Evolutionary conservation across 2,888 invertebrate species (phyloP).

Genomic region (Andrena trimmerana): DNA sequence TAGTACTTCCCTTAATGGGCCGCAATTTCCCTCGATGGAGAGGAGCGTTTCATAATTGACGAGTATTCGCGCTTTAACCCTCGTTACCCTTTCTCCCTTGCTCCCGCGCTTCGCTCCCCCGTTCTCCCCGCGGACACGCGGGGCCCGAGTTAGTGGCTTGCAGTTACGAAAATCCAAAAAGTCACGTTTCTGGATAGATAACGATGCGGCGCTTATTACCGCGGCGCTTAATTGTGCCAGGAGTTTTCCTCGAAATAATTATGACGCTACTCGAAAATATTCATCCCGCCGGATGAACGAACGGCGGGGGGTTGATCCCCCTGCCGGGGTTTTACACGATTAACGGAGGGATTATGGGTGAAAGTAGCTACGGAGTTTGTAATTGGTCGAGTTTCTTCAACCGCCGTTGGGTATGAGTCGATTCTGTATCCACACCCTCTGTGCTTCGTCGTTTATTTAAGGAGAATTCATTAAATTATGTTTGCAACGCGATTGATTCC

Average conservation of each 20-base stretch:
- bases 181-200: conserved; percentile 72
- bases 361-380: neutral
- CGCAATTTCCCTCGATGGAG: conserved; percentile 70
- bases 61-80: conserved; percentile 75
- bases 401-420: too few species aligned
- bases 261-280: conserved; percentile 57
- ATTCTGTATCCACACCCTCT: neutral
- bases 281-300: conserved; percentile 12
- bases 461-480: too few species aligned
- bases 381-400: neutral
- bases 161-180: conserved; percentile 74
- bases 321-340: conserved; percentile 27
- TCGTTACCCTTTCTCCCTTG: conserved; percentile 61
- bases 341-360: neutral
- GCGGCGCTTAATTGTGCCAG: conserved; percentile 65
- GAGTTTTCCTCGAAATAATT: conserved; percentile 67
- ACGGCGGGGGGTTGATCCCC: conserved; percentile 13
- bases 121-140: conserved; percentile 46
- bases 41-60: conserved; percentile 77
- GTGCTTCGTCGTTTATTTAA: too few species aligned
- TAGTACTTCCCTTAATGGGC: conserved; percentile 73
- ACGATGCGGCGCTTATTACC: conserved; percentile 69
- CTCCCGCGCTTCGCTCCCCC: conserved; percentile 11
- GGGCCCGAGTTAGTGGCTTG: conserved; percentile 23
- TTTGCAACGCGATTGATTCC: too few species aligned